phyloP scores from a whole-genome alignment of 2,888 invertebrate genomes.

The Heliconius cydno region DNA sequence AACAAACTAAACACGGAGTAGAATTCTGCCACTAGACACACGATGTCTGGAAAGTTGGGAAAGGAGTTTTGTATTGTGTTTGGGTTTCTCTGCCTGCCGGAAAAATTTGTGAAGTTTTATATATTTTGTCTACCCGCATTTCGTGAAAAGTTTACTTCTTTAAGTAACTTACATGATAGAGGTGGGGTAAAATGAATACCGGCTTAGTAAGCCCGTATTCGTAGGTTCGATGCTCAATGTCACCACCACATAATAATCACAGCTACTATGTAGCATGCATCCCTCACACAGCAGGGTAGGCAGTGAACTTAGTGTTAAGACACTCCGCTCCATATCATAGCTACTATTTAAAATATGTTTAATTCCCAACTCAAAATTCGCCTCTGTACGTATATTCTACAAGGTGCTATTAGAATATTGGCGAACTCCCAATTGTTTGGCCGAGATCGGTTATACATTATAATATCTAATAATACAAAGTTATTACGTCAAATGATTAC shows the following conservation, averaged over 20 bases:
- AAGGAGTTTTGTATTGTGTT: too few relatives aligned
- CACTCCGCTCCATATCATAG: not conserved
- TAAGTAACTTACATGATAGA: not conserved
- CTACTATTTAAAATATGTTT: not conserved
- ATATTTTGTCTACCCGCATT: too few relatives aligned
- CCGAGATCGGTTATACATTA: conserved; percentile 29
- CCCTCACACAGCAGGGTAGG: too few relatives aligned
- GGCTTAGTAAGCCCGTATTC: not conserved
- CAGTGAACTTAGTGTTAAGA: too few relatives aligned
- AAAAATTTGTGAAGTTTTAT: too few relatives aligned
- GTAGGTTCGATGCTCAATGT: not conserved
- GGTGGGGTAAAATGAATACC: too few relatives aligned
- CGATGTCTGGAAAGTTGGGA: too few relatives aligned
- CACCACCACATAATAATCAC: not conserved
- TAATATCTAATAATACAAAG: conserved; percentile 11
- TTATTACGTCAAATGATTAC: conserved; percentile 9
- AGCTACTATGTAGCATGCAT: not conserved
- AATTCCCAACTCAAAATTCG: conserved; percentile 38
- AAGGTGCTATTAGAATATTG: conserved; percentile 49
- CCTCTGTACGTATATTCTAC: conserved; percentile 48
- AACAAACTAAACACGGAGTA: too few relatives aligned
- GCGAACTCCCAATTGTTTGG: conserved; percentile 51
- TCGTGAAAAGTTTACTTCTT: too few relatives aligned
- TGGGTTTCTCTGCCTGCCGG: too few relatives aligned
- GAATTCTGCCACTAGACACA: too few relatives aligned